A percentile compares a stretch with the other conserved stretches of the same genome.
phyloP scores from a whole-genome alignment of 1,140 invertebrate species.

The Papilio polyxenes region DNA sequence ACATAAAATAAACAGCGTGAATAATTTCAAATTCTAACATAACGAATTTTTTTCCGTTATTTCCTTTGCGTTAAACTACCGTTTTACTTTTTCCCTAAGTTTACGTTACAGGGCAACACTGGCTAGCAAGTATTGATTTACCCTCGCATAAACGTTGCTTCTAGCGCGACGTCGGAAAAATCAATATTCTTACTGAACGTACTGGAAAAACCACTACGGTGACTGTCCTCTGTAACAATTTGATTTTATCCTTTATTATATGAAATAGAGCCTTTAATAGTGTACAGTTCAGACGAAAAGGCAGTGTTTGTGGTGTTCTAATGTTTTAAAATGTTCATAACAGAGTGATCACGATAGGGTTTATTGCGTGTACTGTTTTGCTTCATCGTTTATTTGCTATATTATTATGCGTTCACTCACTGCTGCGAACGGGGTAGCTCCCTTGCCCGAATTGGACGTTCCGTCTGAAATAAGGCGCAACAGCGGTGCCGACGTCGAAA shows the following conservation, averaged over 20 bases:
- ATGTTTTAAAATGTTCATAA: slow-evolving; percentile 60
- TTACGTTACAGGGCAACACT: slow-evolving; percentile 62
- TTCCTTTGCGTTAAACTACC: neutral
- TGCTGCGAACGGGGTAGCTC: slow-evolving; percentile 69
- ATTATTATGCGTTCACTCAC: slow-evolving; percentile 78
- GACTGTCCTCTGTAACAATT: slow-evolving; percentile 42
- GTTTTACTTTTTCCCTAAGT: slow-evolving; percentile 19
- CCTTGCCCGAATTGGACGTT: slow-evolving; percentile 70
- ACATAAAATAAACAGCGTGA: neutral
- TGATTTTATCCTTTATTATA: neutral
- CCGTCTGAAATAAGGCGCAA: slow-evolving; percentile 62
- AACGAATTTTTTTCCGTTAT: neutral
- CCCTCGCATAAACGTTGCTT: slow-evolving; percentile 47
- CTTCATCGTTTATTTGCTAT: slow-evolving; percentile 76
- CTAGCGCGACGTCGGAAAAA: slow-evolving; percentile 51
- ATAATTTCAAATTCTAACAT: neutral
- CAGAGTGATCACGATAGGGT: slow-evolving; percentile 67
- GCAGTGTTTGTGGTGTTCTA: slow-evolving; percentile 45
- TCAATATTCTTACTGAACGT: slow-evolving; percentile 70
- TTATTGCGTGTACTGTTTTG: slow-evolving; percentile 61
- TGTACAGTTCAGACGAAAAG: slow-evolving; percentile 22
- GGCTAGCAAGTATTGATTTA: slow-evolving; percentile 71
- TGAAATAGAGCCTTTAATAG: slow-evolving; percentile 2
- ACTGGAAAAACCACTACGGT: slow-evolving; percentile 64
- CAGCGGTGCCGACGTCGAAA: slow-evolving; percentile 80